Conservation (phyloP, 2,113 vertebrate species). For the Vireo altiloquus region DNA sequence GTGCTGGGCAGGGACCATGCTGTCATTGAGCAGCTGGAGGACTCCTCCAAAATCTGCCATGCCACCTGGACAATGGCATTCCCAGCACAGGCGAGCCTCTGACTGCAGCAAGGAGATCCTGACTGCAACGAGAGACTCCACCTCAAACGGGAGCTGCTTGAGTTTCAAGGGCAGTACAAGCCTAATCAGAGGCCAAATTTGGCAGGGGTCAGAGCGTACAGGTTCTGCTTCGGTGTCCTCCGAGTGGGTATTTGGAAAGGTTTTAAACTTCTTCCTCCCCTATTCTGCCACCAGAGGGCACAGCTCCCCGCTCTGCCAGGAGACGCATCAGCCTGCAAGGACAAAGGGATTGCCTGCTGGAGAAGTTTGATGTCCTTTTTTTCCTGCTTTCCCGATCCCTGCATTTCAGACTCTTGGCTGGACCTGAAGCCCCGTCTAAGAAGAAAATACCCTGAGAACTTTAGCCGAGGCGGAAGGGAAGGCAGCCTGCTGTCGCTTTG, state of each 20-base stretch:
- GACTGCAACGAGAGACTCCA: accelerated
- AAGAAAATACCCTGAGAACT: neutral
- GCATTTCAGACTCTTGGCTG: neutral
- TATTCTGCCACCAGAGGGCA: conserved; percentile 38
- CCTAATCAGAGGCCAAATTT: neutral
- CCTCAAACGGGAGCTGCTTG: accelerated
- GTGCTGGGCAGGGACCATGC: neutral
- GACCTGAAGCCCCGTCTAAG: neutral
- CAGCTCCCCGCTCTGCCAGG: neutral
- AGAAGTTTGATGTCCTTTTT: neutral
- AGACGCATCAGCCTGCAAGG: neutral
- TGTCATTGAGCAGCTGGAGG: neutral
- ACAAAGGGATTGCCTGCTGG: neutral
- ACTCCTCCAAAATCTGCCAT: neutral
- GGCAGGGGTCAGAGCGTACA: neutral
- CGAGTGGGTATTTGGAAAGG: neutral
- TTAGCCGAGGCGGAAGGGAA: neutral
- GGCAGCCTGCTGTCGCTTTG: neutral
- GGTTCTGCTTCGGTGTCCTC: neutral
- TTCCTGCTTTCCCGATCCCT: neutral
- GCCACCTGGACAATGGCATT: neutral
- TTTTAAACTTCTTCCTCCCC: neutral
- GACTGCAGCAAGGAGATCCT: neutral
- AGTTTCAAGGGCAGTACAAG: neutral
- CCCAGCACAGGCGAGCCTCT: neutral